Evolutionary conservation across 2,113 vertebrate species (phyloP), one percentile per base, ranked within the genome.

Genomic region (Uria aalge): DNA sequence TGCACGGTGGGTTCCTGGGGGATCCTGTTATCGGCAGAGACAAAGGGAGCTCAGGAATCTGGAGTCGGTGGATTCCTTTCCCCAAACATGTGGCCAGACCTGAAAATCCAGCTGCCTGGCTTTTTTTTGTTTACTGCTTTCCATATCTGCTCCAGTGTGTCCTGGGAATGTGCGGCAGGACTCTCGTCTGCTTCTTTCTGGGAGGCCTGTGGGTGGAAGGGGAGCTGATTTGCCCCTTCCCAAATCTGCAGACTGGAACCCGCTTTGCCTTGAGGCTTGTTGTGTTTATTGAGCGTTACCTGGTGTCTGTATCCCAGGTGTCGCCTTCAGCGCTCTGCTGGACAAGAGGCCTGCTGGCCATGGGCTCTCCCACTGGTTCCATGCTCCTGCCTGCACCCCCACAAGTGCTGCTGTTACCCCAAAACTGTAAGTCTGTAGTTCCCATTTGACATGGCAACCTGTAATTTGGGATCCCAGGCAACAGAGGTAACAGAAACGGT

Each of bases 51-150:
- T 10, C 15, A 78, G 73, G 88, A 84, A 90, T 94, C 91, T 52
- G 64, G 68, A 86, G 72, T 30, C 0, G 4, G 63, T 96, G 68
- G 93, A 96, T 96, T 96, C 94, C 92, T 96, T 92, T 95, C 73
- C 81, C 43, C 41, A 94, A 38, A 68, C 69, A 96, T 86, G 91
- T 27, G 38, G 79, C 55, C 71, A 91, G 94, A 96, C 94, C 90
- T 94, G 96, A 92, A 94, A 91, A 91, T 95, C 96, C 93, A 91
- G 92, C 59, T 82, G 84, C 84, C 43, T 80, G 50, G 40, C 48
- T 60, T 85, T 57, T 24, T 92, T 92, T 34, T 92, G 75, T 96
- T 95, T 90, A 87, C 83, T 88, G 32, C 41, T 94, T 94, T 90
- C 92, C 57, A 15, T 66, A 60, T 66, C 76, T 95, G 72, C 64